Base-by-base conservation (phyloP, 2,888 invertebrate genomes). In the Drosophila rellima region DNA sequence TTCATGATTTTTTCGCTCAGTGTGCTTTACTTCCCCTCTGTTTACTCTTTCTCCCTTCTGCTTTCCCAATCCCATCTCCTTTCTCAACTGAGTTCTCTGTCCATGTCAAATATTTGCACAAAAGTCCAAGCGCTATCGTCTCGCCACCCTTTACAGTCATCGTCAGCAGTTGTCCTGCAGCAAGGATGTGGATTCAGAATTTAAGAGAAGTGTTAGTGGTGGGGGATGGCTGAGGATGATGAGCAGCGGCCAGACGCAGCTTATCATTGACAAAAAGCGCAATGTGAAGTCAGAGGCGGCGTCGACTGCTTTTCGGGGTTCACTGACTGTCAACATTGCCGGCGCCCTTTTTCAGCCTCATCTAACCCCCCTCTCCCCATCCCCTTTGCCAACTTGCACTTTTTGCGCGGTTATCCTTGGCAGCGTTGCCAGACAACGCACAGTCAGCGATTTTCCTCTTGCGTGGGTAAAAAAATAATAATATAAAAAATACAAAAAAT, bases 81-180 rank as follows among this genome's bases (percentile, higher is more conserved):
- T 35, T 20, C 39, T 56, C 45, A 44, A 57, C 51, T 63, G 62
- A 45, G 52, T 60, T 45, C 66, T 65, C 45, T 52, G 83, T 71
- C 69, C 78, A 78, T 80, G 71, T 82, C 84, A 88, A 87, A 87
- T 84, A 87, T 84, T 84, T 84, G 87, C 74, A 78, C 82, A 88
- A 82, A 57, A 74, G 85, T 87, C 82, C 82, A 44, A 78, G 77
- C 80, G 61, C 48, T 29, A n/a, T 18, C n/a, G 33, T 31, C 57
- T 50, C 23, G 33, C 67, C 20, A 42, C 62, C 61, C 63, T 48
- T 65, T 52, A 57, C 65, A 59, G 31, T 29, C 11, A 29, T 11
- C 56, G 42, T 60, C 69, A 65, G 65, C 69, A 56, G 23, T 26
- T 26, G 26, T 70, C 56, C 63, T 61, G 70, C 8, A 45, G n/a